Percentiles rank a stretch among this genome's conserved stretches.
phyloP scores from a whole-genome alignment of 2,888 invertebrate species.

The Aricia artaxerxes region DNA sequence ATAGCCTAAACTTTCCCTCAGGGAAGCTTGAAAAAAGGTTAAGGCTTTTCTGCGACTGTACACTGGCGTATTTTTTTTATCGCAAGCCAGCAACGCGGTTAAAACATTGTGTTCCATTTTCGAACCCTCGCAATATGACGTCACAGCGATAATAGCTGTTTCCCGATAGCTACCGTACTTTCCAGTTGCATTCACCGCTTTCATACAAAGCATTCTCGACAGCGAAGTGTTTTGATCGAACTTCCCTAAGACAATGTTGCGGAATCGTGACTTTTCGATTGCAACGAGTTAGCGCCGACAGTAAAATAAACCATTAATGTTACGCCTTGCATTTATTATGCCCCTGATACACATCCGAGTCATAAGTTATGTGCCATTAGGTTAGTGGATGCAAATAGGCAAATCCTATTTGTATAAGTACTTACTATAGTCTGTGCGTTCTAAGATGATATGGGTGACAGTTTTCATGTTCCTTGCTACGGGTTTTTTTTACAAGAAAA shows the following conservation, averaged over 20 bases:
- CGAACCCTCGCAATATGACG: slow-evolving; percentile 10
- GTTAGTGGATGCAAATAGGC: background rate
- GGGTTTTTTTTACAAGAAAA: too few species aligned
- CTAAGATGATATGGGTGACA: too few species aligned
- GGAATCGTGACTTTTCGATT: slow-evolving; percentile 26
- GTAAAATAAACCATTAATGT: slow-evolving; percentile 4
- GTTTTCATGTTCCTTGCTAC: too few species aligned
- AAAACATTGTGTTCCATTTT: slow-evolving; percentile 22
- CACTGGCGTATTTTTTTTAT: background rate
- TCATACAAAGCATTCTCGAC: slow-evolving; percentile 36
- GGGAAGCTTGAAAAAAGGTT: background rate
- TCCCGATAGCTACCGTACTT: slow-evolving; percentile 36
- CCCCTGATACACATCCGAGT: slow-evolving; percentile 7
- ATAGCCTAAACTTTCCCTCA: background rate
- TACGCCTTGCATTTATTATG: slow-evolving; percentile 4
- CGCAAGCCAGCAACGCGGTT: background rate
- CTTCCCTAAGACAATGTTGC: slow-evolving; percentile 25
- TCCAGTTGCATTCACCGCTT: slow-evolving; percentile 35
- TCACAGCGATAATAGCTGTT: slow-evolving; percentile 32
- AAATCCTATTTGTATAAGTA: too few species aligned
- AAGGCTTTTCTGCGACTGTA: background rate
- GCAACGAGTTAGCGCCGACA: slow-evolving; percentile 13
- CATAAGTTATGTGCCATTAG: background rate
- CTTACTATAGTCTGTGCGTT: too few species aligned
- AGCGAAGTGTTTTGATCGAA: slow-evolving; percentile 41